Percentiles rank a stretch among this genome's conserved stretches.
Evolutionary conservation across 2,888 invertebrate species (phyloP).

Genomic region (Lepetodrilus schrolli): DNA sequence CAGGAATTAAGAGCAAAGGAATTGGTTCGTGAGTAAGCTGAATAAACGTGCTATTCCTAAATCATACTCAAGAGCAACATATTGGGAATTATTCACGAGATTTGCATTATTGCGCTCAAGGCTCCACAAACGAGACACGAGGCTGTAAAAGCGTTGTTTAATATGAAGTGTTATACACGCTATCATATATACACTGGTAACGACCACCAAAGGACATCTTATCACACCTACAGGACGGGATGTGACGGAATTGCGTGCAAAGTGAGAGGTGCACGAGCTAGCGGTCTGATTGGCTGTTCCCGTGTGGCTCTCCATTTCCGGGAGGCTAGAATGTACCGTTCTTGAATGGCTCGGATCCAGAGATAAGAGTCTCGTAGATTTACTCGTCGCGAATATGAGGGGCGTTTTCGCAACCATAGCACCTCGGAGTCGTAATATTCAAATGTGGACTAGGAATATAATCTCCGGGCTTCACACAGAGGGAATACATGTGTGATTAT

Average conservation of each 20-base stretch:
- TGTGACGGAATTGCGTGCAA: constrained; percentile 24
- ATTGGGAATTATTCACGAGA: constrained; percentile 10
- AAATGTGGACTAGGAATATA: not conserved
- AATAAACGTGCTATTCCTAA: not conserved
- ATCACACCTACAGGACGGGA: constrained; percentile 15
- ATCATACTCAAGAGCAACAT: not conserved
- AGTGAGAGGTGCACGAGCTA: constrained; percentile 7
- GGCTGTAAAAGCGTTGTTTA: not conserved
- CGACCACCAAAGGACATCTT: constrained; percentile 12
- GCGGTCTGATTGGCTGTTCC: constrained; percentile 7
- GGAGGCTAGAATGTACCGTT: constrained; percentile 4
- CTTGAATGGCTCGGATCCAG: not conserved
- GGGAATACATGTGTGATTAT: too few relatives aligned
- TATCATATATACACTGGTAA: constrained; percentile 15
- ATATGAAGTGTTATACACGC: not conserved
- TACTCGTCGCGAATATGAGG: not conserved
- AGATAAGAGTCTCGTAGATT: not conserved
- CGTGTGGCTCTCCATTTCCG: constrained; percentile 3
- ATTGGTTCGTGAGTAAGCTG: not conserved
- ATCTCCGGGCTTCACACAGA: too few relatives aligned
- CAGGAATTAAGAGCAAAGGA: not conserved
- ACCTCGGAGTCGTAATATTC: not conserved
- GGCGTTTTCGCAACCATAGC: not conserved
- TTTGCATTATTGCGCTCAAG: not conserved
- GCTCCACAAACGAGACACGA: not conserved